These are phyloP conservation scores for Xanthorhoe spadicearia DNA, from an alignment of 2,888 invertebrate genomes.

Conservation along the genomic window DNA sequence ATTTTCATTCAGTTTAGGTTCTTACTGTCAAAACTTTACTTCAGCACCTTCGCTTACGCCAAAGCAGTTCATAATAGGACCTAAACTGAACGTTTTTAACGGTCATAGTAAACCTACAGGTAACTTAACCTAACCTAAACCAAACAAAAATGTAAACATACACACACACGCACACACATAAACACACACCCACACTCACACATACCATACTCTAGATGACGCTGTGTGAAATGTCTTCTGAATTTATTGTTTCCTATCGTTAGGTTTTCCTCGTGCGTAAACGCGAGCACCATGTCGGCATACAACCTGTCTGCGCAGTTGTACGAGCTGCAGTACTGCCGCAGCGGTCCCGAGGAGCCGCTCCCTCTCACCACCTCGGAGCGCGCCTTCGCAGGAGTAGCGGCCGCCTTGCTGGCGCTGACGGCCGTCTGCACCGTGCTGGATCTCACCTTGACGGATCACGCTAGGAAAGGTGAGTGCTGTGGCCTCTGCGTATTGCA, in stretches of 20 bases:
- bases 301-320: slow-evolving; percentile 70
- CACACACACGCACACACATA: too few species aligned
- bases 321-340: slow-evolving; percentile 69
- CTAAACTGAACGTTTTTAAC: too few species aligned
- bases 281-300: slow-evolving; percentile 58
- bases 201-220: too few species aligned
- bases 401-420: slow-evolving; percentile 64
- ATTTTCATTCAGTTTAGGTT: too few species aligned
- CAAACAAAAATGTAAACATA: too few species aligned
- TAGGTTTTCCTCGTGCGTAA: slow-evolving; percentile 75
- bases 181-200: too few species aligned
- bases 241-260: neutral
- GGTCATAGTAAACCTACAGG: too few species aligned
- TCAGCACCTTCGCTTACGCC: too few species aligned
- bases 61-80: too few species aligned
- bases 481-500: neutral
- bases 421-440: slow-evolving; percentile 64
- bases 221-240: too few species aligned
- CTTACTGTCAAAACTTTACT: too few species aligned
- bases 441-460: slow-evolving; percentile 64
- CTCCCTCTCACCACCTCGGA: slow-evolving; percentile 53
- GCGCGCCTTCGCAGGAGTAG: slow-evolving; percentile 59
- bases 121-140: too few species aligned
- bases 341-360: slow-evolving; percentile 37
- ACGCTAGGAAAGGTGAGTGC: slow-evolving; percentile 65